phyloP scores from a whole-genome alignment of 1,140 invertebrate species.

The Drosophila miranda region DNA sequence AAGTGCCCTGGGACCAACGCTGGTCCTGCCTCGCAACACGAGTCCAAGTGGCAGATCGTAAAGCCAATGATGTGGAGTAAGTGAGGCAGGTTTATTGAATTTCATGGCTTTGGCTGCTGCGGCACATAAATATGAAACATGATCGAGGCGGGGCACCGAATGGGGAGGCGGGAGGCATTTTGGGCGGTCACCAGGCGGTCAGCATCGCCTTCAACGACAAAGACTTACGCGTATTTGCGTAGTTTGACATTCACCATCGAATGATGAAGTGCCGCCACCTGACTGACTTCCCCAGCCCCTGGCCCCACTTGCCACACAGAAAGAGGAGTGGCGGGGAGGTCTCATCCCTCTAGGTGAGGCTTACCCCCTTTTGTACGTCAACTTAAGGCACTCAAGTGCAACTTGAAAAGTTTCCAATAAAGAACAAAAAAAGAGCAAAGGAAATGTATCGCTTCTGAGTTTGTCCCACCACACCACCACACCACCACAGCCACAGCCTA shows the following conservation, averaged over 20 bases:
- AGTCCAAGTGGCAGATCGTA: conserved; percentile 59
- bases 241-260: conserved; percentile 71
- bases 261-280: conserved; percentile 64
- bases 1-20: no score
- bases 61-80: conserved; percentile 42
- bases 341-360: background rate
- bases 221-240: conserved; percentile 80
- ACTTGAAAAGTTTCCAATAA: conserved; percentile 71
- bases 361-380: conserved; percentile 36
- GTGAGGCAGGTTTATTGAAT: conserved; percentile 68
- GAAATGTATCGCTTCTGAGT: conserved; percentile 68
- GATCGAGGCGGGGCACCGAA: conserved; percentile 26
- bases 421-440: conserved; percentile 41
- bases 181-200: conserved; percentile 23
- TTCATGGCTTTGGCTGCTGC: conserved; percentile 26
- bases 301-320: background rate
- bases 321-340: background rate
- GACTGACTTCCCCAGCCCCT: background rate
- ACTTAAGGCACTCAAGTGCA: conserved; percentile 75
- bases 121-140: conserved; percentile 61
- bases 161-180: background rate
- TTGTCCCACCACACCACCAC: conserved; percentile 28
- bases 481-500: background rate
- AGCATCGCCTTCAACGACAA: conserved; percentile 23
- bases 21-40: no score